Percentiles rank a stretch among this genome's conserved stretches.
Evolutionary conservation across 2,113 vertebrate genomes (phyloP).

Genomic region (Pogonocichla stellata): DNA sequence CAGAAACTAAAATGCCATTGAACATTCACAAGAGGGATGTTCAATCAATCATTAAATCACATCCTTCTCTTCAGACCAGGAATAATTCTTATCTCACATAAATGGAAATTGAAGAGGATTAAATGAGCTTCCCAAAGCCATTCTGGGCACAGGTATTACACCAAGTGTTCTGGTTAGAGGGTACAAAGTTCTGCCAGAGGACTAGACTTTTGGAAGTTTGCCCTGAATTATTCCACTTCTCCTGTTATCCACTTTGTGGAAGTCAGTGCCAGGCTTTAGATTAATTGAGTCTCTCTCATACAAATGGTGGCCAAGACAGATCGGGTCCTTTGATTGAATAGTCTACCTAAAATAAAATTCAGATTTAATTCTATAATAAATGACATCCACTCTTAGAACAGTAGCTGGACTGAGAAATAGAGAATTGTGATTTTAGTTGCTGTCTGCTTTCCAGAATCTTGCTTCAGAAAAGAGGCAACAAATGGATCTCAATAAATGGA

Average conservation of each 20-base stretch:
- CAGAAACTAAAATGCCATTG: not conserved
- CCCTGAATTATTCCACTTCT: not conserved
- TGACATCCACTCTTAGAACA: not conserved
- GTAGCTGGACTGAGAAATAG: not conserved
- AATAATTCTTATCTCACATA: not conserved
- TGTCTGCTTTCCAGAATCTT: not conserved
- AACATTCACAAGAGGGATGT: not conserved
- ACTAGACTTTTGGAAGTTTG: not conserved
- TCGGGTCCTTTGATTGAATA: not conserved
- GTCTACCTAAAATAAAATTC: not conserved
- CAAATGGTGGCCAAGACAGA: not conserved
- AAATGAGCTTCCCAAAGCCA: not conserved
- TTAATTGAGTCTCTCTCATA: not conserved
- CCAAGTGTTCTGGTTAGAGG: not conserved
- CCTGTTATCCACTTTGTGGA: not conserved
- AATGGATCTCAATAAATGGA: not conserved
- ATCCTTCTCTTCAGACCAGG: not conserved
- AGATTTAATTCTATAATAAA: not conserved
- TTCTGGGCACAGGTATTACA: not conserved
- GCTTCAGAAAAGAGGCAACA: not conserved
- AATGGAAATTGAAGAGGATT: not conserved
- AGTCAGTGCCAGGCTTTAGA: not conserved
- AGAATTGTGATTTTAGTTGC: not conserved
- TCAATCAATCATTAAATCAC: not conserved
- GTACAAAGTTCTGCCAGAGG: not conserved